These are phyloP conservation scores for Rhaphigaster nebulosa DNA, from an alignment of 2,888 invertebrate genomes.

Conservation along the genomic window DNA sequence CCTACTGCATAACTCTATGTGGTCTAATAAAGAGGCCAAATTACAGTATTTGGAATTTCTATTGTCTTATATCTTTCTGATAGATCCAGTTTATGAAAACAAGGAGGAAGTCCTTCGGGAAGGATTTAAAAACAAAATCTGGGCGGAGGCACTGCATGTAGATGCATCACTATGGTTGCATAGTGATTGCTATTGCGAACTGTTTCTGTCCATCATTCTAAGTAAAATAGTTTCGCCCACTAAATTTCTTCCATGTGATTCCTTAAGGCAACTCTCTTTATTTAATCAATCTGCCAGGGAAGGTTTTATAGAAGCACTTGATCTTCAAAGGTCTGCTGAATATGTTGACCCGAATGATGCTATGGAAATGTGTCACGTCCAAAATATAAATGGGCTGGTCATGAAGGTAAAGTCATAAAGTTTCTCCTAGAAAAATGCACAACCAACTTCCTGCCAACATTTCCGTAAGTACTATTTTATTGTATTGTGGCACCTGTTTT, in stretches of 20 bases:
- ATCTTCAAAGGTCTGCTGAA: neutral
- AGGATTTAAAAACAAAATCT: neutral
- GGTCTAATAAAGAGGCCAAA: neutral
- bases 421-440: neutral
- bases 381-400: neutral
- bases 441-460: neutral
- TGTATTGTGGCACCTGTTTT: too few relatives aligned
- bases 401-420: neutral
- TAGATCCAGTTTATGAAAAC: neutral
- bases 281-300: neutral
- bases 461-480: neutral
- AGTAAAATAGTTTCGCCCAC: conserved; percentile 45
- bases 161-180: conserved; percentile 50
- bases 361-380: neutral
- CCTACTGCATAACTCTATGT: neutral
- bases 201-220: conserved; percentile 49
- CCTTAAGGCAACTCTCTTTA: neutral
- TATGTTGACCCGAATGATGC: neutral
- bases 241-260: neutral
- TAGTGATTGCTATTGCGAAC: conserved; percentile 55
- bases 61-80: neutral
- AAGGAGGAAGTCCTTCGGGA: neutral
- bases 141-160: neutral
- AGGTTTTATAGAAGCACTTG: neutral
- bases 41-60: neutral